Evolutionary conservation across 2,113 vertebrate genomes (phyloP), one percentile per base, ranked within the genome.

Genomic region (Pelvicachromis taeniatus): DNA sequence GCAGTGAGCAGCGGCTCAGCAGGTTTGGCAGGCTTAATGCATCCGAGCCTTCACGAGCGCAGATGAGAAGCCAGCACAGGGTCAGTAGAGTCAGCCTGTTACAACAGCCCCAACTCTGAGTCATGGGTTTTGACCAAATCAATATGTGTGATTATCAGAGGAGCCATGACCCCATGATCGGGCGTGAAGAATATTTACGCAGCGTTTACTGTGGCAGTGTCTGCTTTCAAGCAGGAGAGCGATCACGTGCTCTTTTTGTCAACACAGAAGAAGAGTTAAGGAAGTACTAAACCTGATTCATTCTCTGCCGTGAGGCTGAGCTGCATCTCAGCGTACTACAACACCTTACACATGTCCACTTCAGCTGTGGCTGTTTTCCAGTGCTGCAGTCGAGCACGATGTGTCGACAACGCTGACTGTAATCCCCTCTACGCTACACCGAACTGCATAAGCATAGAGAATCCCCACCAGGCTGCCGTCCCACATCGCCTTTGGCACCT

Each of bases 111-210:
- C 58, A 89, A 87, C 87, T 84, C 90, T 91, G 93, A 95, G 56
- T 93, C 92, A 92, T 90, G 92, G 12, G 9, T 93, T 80, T 68
- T 78, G 50, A 63, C 59, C 87, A 85, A 78, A 93, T 95, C 94
- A 68, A 95, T 95, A 87, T 2, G 70, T 31, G 26, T 54, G 6
- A 91, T 94, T 87, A 94, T 94, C 90, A 83, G 75, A 59, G 3
- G 58, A 70, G 88, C 9, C 77, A 59, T 87, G 91, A 92, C 91
- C 94, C 83, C 87, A 88, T 94, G 86, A 95, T 93, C 70, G 42
- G 86, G 42, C 54, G 54, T 77, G 83, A 84, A 83, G 91, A 77
- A 87, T 77, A 35, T 89, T 91, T 80, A 82, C 85, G 89, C 78
- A 77, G 83, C 88, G 12, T 84, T 90, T 83, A 82, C 55, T 42